Evolutionary conservation across 2,797 vertebrate genomes (phyloP), one percentile per base, ranked within the genome.

Genomic region (Hydrocynus forskahlii): DNA sequence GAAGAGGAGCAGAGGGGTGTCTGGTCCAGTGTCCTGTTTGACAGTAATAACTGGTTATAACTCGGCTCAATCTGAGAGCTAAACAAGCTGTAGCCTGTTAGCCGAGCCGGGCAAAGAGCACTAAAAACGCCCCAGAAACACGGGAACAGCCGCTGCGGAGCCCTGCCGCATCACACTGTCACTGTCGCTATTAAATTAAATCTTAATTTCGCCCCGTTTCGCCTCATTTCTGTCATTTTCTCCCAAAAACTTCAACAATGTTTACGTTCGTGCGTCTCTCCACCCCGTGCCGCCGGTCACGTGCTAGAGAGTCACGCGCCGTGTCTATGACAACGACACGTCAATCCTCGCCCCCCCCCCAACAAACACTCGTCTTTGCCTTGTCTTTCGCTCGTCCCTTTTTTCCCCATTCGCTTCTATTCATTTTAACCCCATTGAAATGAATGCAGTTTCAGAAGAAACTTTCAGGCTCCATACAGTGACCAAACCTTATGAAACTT

Each of bases 271-370:
- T n/a, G n/a, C n/a, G n/a, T n/a, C n/a, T 6, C 60, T 52, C 12
- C 48, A 54, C 25, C 12, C 7, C 6, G 16, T 62, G 48, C 29
- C 55, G 8, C 16, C 21, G 19, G n/a, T 85, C 87, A 88, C 75
- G 83, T 88, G 85, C 75, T 23, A 4, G 8, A 21, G 38, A 84
- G 80, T 87, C 87, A 88, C 87, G 86, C 86, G 84, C 86, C 81
- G 14, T 69, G 50, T 70, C 70, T 35, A 70, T 40, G 79, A 75
- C 71, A 77, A 69, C 77, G 48, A 50, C 78, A 81, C 84, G 38
- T 64, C 57, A 45, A 8, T 16, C 59, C 63, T 74, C 38, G 12
- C 19, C 35, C 9, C 54, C 38, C 21, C 63, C 25, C 6, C 45
- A 54, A 64, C 35, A 35, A n/a, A 48, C 43, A 50, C 25, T 50